phyloP scores from a whole-genome alignment of 2,113 vertebrate genomes.

The Lagopus muta region DNA sequence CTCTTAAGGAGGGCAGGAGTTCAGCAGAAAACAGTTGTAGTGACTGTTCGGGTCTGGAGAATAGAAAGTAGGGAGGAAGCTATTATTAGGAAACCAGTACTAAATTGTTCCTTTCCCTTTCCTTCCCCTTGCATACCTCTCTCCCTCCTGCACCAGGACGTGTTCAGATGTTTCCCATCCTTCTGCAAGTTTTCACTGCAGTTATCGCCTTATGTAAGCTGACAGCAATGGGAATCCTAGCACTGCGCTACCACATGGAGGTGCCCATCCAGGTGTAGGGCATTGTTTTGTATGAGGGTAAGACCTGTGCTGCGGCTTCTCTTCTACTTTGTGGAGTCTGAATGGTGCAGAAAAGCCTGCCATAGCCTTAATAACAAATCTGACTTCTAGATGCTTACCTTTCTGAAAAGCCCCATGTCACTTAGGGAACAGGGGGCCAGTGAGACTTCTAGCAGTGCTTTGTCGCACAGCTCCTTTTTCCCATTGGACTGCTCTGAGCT shows the following conservation, averaged over 20 bases:
- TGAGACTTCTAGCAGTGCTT: background rate
- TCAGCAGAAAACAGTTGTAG: background rate
- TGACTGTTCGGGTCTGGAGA: background rate
- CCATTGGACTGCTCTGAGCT: background rate
- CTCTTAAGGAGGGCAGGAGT: background rate
- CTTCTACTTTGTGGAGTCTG: background rate
- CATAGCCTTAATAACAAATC: background rate
- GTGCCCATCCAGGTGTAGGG: background rate
- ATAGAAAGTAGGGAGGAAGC: background rate
- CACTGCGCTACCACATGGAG: background rate
- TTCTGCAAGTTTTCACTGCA: background rate
- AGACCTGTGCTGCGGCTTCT: background rate
- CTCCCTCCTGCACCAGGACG: background rate
- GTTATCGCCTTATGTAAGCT: background rate
- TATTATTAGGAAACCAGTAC: background rate
- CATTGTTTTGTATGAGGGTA: background rate
- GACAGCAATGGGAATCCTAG: background rate
- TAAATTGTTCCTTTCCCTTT: slow-evolving; percentile 5
- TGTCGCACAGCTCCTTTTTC: background rate
- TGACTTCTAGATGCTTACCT: background rate
- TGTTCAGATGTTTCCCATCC: background rate
- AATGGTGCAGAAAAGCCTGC: background rate
- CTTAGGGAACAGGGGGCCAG: background rate
- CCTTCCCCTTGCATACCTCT: background rate
- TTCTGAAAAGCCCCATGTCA: background rate